A percentile compares a stretch with the other conserved stretches of the same genome.
Conservation (phyloP, 2,888 invertebrate species). For the Phymatocera aterrima region DNA sequence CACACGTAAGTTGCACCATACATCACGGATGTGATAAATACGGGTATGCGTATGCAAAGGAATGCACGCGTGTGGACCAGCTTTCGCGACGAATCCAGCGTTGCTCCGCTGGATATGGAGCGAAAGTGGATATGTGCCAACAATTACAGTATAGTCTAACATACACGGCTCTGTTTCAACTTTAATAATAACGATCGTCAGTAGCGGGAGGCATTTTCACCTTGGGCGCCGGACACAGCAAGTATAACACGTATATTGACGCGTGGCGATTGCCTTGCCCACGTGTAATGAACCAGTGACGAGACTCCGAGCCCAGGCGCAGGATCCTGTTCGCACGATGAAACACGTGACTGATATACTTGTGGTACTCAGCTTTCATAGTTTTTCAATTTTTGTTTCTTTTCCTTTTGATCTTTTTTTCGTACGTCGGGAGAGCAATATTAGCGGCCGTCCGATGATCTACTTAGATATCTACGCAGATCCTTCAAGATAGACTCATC, state of each 20-base stretch:
- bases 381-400: not conserved
- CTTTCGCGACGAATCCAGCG: slow-evolving; percentile 50
- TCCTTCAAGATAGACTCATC: slow-evolving; percentile 1
- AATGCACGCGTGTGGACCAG: slow-evolving; percentile 46
- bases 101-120: slow-evolving; percentile 50
- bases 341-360: not conserved
- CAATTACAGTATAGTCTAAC: not conserved
- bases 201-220: slow-evolving; percentile 30
- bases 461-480: slow-evolving; percentile 17
- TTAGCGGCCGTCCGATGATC: slow-evolving; percentile 4
- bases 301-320: not conserved
- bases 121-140: slow-evolving; percentile 51
- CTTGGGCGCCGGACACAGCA: slow-evolving; percentile 15
- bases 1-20: not conserved
- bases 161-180: not conserved
- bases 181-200: slow-evolving; percentile 20
- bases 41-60: slow-evolving; percentile 16
- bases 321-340: not conserved
- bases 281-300: not conserved
- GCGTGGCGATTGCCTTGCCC: not conserved
- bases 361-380: not conserved
- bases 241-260: too few relatives aligned
- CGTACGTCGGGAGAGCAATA: not conserved
- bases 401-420: not conserved
- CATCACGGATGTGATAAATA: slow-evolving; percentile 33